phyloP scores from a whole-genome alignment of 2,888 invertebrate species.

The Epirrhoe tristata region DNA sequence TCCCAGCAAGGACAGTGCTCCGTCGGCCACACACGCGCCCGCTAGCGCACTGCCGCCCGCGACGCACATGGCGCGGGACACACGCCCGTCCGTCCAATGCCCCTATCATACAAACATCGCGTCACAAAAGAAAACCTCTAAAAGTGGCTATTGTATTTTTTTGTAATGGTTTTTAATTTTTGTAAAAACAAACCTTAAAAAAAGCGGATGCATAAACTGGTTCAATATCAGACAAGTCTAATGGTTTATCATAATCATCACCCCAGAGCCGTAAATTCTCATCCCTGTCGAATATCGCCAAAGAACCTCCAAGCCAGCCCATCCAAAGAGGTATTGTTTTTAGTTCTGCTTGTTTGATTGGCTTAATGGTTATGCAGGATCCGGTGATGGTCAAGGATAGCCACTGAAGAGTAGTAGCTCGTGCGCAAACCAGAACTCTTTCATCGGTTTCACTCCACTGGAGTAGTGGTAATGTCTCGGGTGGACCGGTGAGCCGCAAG shows the following conservation, averaged over 20 bases:
- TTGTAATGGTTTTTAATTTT: too few species aligned
- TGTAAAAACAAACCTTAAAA: conserved; percentile 86
- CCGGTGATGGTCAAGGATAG: conserved; percentile 88
- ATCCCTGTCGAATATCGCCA: conserved; percentile 93
- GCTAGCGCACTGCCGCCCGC: conserved; percentile 85
- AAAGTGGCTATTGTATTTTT: too few species aligned
- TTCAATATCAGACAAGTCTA: conserved; percentile 92
- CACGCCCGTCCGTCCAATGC: conserved; percentile 97
- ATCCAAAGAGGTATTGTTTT: conserved; percentile 87
- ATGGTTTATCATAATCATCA: conserved; percentile 93
- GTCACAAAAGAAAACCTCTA: too few species aligned
- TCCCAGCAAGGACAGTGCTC: conserved; percentile 85
- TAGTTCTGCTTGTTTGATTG: conserved; percentile 89
- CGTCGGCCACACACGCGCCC: conserved; percentile 78
- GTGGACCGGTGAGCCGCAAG: conserved; percentile 88
- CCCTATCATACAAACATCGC: conserved; percentile 85
- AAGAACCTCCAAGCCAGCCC: conserved; percentile 91
- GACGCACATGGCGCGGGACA: conserved; percentile 86
- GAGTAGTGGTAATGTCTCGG: conserved; percentile 94
- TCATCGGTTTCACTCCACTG: conserved; percentile 92
- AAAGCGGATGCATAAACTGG: conserved; percentile 95
- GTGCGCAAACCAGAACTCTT: conserved; percentile 95
- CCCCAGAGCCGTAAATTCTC: conserved; percentile 96
- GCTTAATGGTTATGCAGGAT: conserved; percentile 82
- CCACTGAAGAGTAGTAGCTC: conserved; percentile 94